A percentile compares a stretch with the other conserved stretches of the same genome.
Evolutionary conservation across 2,888 invertebrate genomes (phyloP).

Genomic region (Drosophila setosimentum): DNA sequence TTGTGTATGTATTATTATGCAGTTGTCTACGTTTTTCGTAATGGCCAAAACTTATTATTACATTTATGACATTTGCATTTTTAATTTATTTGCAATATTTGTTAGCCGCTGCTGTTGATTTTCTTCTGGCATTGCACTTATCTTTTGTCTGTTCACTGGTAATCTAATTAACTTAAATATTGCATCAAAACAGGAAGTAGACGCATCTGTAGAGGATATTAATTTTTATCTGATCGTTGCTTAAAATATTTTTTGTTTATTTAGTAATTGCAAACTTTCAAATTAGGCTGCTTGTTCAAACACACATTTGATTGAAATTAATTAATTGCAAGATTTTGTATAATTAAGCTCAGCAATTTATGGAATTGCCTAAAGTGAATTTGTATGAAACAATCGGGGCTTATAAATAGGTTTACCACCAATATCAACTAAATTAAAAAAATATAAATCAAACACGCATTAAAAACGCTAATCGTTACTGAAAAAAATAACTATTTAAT

Average conservation of each 20-base stretch:
- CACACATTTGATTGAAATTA: background rate
- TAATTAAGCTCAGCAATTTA: constrained; percentile 2
- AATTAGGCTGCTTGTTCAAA: background rate
- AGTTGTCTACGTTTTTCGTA: constrained; percentile 42
- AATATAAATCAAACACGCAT: constrained; percentile 39
- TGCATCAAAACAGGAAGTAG: constrained; percentile 36
- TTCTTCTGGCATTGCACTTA: constrained; percentile 12
- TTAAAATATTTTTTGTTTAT: constrained; percentile 1
- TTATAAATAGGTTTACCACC: constrained; percentile 11
- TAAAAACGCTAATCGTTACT: constrained; percentile 22
- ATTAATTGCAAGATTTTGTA: constrained; percentile 1
- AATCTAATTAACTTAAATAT: constrained; percentile 24
- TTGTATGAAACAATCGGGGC: constrained; percentile 28
- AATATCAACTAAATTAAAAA: constrained; percentile 1
- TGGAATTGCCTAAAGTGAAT: constrained; percentile 4
- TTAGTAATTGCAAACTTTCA: constrained; percentile 1
- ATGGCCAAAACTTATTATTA: constrained; percentile 39
- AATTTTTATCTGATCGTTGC: background rate
- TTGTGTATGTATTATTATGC: constrained; percentile 31
- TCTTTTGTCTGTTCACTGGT: background rate
- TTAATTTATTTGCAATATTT: constrained; percentile 22
- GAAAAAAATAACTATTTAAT: constrained; percentile 48
- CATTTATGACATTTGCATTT: constrained; percentile 60
- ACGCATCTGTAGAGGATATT: background rate
- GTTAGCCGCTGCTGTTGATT: background rate